These are phyloP conservation scores for Porites cylindrica DNA, from an alignment of 92 coral and sea anemone species.

Conservation along the genomic window DNA sequence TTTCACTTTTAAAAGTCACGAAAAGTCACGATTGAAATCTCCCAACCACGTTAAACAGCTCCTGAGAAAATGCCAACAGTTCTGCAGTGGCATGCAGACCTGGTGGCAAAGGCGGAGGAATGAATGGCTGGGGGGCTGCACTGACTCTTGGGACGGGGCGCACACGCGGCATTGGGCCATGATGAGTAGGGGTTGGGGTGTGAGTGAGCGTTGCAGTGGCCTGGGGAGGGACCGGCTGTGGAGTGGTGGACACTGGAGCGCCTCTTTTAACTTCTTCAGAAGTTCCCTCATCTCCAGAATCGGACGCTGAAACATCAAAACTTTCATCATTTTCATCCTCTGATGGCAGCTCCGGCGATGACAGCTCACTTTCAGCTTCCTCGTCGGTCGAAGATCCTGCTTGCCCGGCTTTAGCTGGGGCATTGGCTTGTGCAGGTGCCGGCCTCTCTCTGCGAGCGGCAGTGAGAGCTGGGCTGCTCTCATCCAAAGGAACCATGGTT, in stretches of 20 bases:
- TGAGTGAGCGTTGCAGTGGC: background rate
- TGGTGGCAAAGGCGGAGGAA: conserved; percentile 42
- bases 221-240: background rate
- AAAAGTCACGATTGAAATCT: conserved; percentile 5
- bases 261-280: conserved; percentile 12
- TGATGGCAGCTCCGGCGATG: conserved; percentile 13
- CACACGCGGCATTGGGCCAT: conserved; percentile 30
- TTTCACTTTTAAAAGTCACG: background rate
- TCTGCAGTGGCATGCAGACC: conserved; percentile 42
- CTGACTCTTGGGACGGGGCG: conserved; percentile 42
- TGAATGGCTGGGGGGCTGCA: conserved; percentile 42
- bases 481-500: conserved; percentile 49
- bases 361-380: background rate
- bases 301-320: conserved; percentile 35
- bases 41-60: conserved; percentile 37
- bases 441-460: background rate
- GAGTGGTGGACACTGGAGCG: background rate
- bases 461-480: background rate
- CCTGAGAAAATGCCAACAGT: conserved; percentile 42
- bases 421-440: background rate
- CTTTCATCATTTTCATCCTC: conserved; percentile 35
- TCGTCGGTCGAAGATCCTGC: conserved; percentile 5
- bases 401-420: background rate
- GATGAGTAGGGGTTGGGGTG: background rate
- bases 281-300: conserved; percentile 16